phyloP scores from a whole-genome alignment of 2,888 invertebrate species.

The Spialia ferax region DNA sequence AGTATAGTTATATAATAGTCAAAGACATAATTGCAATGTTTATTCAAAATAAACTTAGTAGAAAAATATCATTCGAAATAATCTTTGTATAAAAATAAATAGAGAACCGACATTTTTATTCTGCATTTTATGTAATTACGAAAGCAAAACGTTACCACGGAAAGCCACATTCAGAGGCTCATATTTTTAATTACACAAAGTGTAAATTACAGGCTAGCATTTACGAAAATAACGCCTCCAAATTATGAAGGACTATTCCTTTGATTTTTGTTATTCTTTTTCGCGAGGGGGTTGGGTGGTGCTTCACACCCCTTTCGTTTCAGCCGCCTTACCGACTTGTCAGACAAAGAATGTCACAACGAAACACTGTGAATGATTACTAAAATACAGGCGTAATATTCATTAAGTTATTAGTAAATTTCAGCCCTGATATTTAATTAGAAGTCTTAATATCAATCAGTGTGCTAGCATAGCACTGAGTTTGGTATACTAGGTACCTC shows the following conservation, averaged over 20 bases:
- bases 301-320: conserved; percentile 35
- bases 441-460: no score
- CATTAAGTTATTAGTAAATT: not conserved
- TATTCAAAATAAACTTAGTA: no score
- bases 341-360: conserved; percentile 32
- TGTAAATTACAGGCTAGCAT: conserved; percentile 32
- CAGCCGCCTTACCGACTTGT: conserved; percentile 28
- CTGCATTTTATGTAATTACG: not conserved
- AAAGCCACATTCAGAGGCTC: not conserved
- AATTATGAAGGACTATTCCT: conserved; percentile 48
- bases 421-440: not conserved
- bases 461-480: no score
- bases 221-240: conserved; percentile 35
- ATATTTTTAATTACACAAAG: conserved; percentile 33
- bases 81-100: not conserved
- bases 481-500: no score
- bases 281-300: conserved; percentile 53
- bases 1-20: no score
- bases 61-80: no score
- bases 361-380: conserved; percentile 16
- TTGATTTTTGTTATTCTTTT: conserved; percentile 71
- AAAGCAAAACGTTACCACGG: conserved; percentile 14
- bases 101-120: not conserved
- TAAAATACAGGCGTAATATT: not conserved
- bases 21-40: no score